Percentiles rank a stretch among this genome's conserved stretches.
Evolutionary conservation across 2,797 vertebrate species (phyloP).

Genomic region (Myotis pilosus): DNA sequence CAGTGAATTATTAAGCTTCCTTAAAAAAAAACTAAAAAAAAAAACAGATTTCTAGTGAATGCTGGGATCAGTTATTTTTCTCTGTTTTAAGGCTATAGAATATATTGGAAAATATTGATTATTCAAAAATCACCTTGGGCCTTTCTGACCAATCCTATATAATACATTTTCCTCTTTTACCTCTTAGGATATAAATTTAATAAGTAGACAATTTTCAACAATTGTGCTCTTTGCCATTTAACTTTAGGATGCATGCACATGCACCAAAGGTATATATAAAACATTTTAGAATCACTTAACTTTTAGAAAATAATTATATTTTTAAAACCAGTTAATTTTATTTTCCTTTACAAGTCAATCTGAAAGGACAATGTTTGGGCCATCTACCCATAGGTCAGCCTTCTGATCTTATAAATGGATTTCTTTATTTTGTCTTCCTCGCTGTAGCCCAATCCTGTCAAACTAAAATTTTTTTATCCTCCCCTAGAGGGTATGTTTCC

Average conservation of each 20-base stretch:
- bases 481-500: background rate
- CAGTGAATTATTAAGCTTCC: background rate
- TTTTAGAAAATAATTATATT: constrained; percentile 66
- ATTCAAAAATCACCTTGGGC: constrained; percentile 43
- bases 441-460: background rate
- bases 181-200: constrained; percentile 69
- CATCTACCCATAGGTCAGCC: constrained; percentile 12
- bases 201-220: constrained; percentile 51
- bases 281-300: constrained; percentile 47
- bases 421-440: constrained; percentile 34
- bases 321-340: constrained; percentile 39
- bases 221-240: constrained; percentile 46
- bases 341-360: background rate
- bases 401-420: constrained; percentile 42
- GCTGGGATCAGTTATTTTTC: constrained; percentile 34
- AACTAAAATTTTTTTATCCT: background rate
- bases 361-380: background rate
- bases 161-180: constrained; percentile 53
- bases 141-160: constrained; percentile 57
- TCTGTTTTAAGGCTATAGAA: constrained; percentile 39
- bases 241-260: constrained; percentile 28
- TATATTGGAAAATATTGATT: constrained; percentile 68
- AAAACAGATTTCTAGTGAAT: background rate
- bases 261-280: background rate
- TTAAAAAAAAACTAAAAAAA: background rate